phyloP scores from a whole-genome alignment of 2,888 invertebrate genomes.

The Cephus pygmeus region DNA sequence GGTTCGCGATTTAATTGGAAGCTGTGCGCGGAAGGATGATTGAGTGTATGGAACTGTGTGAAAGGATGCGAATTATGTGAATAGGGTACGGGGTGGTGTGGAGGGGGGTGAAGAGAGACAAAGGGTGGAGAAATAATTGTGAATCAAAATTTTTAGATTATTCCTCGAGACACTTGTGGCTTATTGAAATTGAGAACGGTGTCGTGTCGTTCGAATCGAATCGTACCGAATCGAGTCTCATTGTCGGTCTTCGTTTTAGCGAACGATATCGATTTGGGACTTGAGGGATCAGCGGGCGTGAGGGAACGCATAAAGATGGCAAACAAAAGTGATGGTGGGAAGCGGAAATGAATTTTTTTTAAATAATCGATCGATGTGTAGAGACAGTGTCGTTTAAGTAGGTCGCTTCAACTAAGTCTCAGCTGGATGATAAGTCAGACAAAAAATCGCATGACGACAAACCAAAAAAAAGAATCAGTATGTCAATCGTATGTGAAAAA shows the following conservation, averaged over 20 bases:
- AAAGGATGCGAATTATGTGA: background rate
- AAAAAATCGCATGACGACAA: background rate
- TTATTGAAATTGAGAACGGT: conserved; percentile 24
- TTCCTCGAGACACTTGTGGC: conserved; percentile 8
- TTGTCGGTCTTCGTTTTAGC: conserved; percentile 26
- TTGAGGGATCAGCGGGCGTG: conserved; percentile 4
- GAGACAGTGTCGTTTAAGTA: conserved; percentile 57
- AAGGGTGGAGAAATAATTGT: background rate
- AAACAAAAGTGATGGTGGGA: conserved; percentile 18
- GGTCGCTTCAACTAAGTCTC: conserved; percentile 51
- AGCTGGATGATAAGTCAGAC: conserved; percentile 17
- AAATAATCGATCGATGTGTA: conserved; percentile 59
- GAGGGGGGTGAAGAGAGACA: background rate
- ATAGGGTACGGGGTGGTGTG: background rate
- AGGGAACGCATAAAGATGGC: conserved; percentile 28
- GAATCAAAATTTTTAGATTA: conserved; percentile 11
- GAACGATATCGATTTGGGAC: conserved; percentile 23
- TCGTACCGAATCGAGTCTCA: conserved; percentile 24
- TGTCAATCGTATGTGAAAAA: background rate
- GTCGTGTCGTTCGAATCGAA: conserved; percentile 37
- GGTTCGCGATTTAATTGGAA: background rate
- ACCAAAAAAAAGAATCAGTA: background rate
- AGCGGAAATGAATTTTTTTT: conserved; percentile 27
- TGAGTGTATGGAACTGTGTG: background rate
- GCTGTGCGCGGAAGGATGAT: background rate